A percentile compares a stretch with the other conserved stretches of the same genome.
Evolutionary conservation across 2,797 vertebrate genomes (phyloP).

Genomic region (Passerculus sandwichensis): DNA sequence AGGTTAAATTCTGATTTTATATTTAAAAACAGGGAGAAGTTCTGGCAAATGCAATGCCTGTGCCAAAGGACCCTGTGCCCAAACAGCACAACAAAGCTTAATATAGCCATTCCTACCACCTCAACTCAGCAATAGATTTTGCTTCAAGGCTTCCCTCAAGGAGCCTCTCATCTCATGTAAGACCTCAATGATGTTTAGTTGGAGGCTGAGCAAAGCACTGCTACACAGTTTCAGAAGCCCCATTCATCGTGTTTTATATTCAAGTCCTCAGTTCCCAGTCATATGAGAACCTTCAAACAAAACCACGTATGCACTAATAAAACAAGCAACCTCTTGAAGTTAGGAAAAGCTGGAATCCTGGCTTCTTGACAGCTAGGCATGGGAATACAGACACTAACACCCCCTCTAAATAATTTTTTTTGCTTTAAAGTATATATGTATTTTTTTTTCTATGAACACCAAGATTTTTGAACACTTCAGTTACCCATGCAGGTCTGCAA

Average conservation of each 20-base stretch:
- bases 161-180: not conserved
- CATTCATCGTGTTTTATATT: not conserved
- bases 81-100: not conserved
- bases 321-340: not conserved
- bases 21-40: constrained; percentile 33
- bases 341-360: not conserved
- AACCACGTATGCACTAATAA: not conserved
- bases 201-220: rapidly evolving
- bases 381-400: not conserved
- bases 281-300: not conserved
- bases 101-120: not conserved
- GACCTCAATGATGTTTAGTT: not conserved
- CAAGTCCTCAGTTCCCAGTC: not conserved
- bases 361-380: not conserved
- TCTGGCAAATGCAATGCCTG: not conserved
- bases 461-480: not conserved
- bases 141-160: not conserved
- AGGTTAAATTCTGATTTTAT: constrained; percentile 33
- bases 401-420: rapidly evolving
- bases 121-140: constrained; percentile 4
- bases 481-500: not conserved
- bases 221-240: not conserved
- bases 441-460: not conserved
- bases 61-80: not conserved
- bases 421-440: not conserved